These are phyloP conservation scores for Perca fluviatilis DNA, from an alignment of 2,113 vertebrate genomes.

Conservation along the genomic window DNA sequence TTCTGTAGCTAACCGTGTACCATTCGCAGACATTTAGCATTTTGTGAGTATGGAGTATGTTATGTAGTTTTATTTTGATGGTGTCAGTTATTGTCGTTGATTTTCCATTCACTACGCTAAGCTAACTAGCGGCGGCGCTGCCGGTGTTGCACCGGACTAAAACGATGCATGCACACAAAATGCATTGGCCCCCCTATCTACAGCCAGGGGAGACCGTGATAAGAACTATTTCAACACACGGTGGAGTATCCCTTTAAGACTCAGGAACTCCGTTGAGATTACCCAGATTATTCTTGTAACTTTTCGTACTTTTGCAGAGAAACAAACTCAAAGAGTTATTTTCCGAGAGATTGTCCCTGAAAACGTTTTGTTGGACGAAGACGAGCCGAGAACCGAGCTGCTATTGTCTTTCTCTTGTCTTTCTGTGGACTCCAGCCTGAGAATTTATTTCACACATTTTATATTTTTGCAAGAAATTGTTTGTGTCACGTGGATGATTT, in stretches of 20 bases:
- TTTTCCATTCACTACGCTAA: too few relatives aligned
- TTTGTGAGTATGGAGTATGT: too few relatives aligned
- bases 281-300: neutral
- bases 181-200: too few relatives aligned
- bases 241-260: neutral
- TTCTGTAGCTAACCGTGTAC: neutral
- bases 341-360: neutral
- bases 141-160: too few relatives aligned
- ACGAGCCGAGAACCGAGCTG: slow-evolving; percentile 43
- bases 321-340: slow-evolving; percentile 3
- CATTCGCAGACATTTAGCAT: neutral
- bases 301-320: slow-evolving; percentile 14
- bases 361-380: neutral
- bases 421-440: slow-evolving; percentile 47
- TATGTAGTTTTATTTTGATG: too few relatives aligned
- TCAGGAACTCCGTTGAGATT: neutral
- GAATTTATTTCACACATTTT: slow-evolving; percentile 52
- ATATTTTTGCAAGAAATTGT: slow-evolving; percentile 62
- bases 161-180: too few relatives aligned
- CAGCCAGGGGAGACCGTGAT: too few relatives aligned
- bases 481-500: slow-evolving; percentile 10
- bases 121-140: too few relatives aligned
- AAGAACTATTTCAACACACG: too few relatives aligned
- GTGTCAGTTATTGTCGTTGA: too few relatives aligned
- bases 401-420: slow-evolving; percentile 28